Percentiles rank a stretch among this genome's conserved stretches.
phyloP scores from a whole-genome alignment of 2,888 invertebrate genomes.

The Ochropleura leucogaster region DNA sequence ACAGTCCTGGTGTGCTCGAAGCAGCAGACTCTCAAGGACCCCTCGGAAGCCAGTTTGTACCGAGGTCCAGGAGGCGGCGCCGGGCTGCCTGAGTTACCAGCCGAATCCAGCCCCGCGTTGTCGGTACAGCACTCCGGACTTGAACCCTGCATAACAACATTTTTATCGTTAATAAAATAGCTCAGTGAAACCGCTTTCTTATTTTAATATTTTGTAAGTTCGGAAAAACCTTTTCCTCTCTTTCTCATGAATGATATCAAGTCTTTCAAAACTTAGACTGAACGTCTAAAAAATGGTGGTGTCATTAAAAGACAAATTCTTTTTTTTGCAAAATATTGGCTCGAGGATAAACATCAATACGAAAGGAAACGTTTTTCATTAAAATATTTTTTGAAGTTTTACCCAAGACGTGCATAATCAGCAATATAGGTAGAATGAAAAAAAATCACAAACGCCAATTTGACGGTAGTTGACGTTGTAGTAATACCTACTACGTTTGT shows the following conservation, averaged over 20 bases:
- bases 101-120: slow-evolving; percentile 81
- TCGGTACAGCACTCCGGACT: slow-evolving; percentile 90
- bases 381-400: background rate
- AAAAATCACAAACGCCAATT: background rate
- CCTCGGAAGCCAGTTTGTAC: slow-evolving; percentile 93
- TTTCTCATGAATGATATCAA: background rate
- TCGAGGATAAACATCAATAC: background rate
- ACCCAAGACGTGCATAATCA: background rate
- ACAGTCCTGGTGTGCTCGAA: slow-evolving; percentile 94
- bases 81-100: slow-evolving; percentile 78
- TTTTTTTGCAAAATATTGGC: background rate
- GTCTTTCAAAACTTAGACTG: background rate
- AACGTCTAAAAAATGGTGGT: too few species aligned
- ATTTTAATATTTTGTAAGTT: too few species aligned
- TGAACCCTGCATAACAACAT: slow-evolving; percentile 82
- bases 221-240: background rate
- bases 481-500: too few species aligned
- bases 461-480: too few species aligned
- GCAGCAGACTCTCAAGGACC: slow-evolving; percentile 93
- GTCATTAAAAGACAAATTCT: background rate
- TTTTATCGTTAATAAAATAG: background rate
- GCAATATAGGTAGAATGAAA: background rate
- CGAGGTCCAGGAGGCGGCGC: slow-evolving; percentile 90
- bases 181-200: background rate
- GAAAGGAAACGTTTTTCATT: slow-evolving; percentile 5